phyloP scores from a whole-genome alignment of 2,797 vertebrate species.

The Notolepis coatsorum region DNA sequence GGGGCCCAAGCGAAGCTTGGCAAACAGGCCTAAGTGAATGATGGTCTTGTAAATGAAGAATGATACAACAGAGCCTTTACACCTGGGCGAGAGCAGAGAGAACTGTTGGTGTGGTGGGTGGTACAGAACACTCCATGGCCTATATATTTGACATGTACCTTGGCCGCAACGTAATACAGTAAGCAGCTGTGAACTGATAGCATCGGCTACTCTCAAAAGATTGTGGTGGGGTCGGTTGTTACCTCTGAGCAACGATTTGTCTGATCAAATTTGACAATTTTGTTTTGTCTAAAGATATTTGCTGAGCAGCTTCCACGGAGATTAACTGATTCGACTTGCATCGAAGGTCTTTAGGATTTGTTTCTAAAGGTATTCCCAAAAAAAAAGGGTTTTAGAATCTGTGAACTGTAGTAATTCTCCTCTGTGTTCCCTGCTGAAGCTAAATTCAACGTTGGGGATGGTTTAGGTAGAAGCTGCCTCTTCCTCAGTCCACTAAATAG shows the following conservation, averaged over 20 bases:
- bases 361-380: neutral
- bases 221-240: no score
- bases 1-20: constrained; percentile 7
- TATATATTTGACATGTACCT: neutral
- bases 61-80: constrained; percentile 20
- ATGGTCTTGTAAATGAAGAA: constrained; percentile 18
- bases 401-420: neutral
- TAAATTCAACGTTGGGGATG: neutral
- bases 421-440: neutral
- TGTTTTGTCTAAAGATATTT: neutral
- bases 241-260: no score
- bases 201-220: neutral
- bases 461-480: constrained; percentile 2
- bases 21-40: constrained; percentile 9
- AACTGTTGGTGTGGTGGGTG: neutral
- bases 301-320: neutral
- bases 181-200: neutral
- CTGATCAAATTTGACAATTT: neutral
- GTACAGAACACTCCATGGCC: neutral
- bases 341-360: neutral
- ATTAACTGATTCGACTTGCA: neutral
- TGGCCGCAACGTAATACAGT: neutral
- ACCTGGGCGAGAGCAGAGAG: constrained; percentile 12
- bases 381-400: neutral
- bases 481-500: neutral